These are phyloP conservation scores for Bryconaethiops microstoma DNA, from an alignment of 2,797 vertebrate genomes.

Conservation along the genomic window DNA sequence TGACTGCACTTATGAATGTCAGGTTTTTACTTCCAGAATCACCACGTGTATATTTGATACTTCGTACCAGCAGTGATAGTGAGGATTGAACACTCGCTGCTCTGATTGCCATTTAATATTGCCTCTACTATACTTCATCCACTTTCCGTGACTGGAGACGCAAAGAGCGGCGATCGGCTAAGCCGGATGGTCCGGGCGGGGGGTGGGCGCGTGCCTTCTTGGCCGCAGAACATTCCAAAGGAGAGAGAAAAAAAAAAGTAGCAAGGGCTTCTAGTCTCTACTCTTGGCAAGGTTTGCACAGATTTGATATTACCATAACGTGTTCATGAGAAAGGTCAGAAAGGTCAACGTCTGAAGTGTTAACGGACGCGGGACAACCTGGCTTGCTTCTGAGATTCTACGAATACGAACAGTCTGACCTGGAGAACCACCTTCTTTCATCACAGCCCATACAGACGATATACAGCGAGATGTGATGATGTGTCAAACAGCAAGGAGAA, in stretches of 20 bases:
- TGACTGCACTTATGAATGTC: conserved; percentile 45
- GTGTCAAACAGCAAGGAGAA: background rate
- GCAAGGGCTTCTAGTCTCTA: conserved; percentile 45
- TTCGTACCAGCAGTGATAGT: conserved; percentile 25
- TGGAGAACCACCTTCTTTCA: background rate
- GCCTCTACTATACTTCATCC: conserved; percentile 9
- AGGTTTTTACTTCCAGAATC: conserved; percentile 41
- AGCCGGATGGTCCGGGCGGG: conserved; percentile 9
- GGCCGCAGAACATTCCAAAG: conserved; percentile 55
- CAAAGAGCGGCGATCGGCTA: background rate
- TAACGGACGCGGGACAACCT: background rate
- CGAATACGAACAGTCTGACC: background rate
- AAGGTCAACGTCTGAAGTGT: background rate
- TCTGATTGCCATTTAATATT: conserved; percentile 18
- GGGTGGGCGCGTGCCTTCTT: conserved; percentile 32
- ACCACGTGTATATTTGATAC: conserved; percentile 34
- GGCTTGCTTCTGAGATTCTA: background rate
- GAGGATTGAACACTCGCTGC: background rate
- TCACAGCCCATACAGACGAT: background rate
- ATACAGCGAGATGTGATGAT: background rate
- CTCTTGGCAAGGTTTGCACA: conserved; percentile 29
- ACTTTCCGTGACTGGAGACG: conserved; percentile 10
- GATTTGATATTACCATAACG: background rate
- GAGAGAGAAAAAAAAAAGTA: conserved; percentile 15
- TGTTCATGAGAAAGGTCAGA: background rate